A percentile compares a stretch with the other conserved stretches of the same genome.
These are phyloP conservation scores for Pachyrhynchus sulphureomaculatus DNA, from an alignment of 1,140 invertebrate species.

Conservation along the genomic window DNA sequence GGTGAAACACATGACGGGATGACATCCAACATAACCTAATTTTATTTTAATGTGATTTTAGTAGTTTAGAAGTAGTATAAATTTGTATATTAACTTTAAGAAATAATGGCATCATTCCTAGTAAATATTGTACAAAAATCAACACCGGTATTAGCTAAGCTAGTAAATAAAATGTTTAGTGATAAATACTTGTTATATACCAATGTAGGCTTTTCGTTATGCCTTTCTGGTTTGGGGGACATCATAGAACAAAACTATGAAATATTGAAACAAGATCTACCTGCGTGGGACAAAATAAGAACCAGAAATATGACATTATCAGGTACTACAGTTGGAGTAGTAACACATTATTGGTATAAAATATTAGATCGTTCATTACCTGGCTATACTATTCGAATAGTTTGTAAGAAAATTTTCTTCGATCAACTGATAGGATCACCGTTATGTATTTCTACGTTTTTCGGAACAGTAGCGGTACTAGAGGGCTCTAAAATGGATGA, in stretches of 20 bases:
- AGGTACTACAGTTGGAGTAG: slow-evolving; percentile 75
- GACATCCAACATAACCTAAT: too few relatives aligned
- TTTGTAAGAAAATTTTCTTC: slow-evolving; percentile 81
- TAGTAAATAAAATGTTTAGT: slow-evolving; percentile 63
- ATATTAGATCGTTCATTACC: slow-evolving; percentile 69
- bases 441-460: slow-evolving; percentile 78
- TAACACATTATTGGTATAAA: slow-evolving; percentile 85
- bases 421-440: slow-evolving; percentile 90
- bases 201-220: slow-evolving; percentile 78
- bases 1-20: too few relatives aligned
- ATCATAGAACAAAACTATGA: slow-evolving; percentile 83
- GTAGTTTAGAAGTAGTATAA: too few relatives aligned
- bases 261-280: slow-evolving; percentile 63
- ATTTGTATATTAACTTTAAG: too few relatives aligned
- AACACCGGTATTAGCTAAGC: too few relatives aligned
- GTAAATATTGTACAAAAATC: too few relatives aligned
- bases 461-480: slow-evolving; percentile 72
- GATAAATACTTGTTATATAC: slow-evolving; percentile 78
- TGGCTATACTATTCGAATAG: slow-evolving; percentile 67
- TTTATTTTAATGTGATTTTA: too few relatives aligned
- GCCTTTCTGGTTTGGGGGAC: slow-evolving; percentile 77
- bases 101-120: too few relatives aligned
- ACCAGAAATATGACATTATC: slow-evolving; percentile 78
- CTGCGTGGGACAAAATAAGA: slow-evolving; percentile 65
- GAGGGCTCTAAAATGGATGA: slow-evolving; percentile 66